Base-by-base conservation (phyloP, 2,888 invertebrate species). In the Masnerella sp. region DNA sequence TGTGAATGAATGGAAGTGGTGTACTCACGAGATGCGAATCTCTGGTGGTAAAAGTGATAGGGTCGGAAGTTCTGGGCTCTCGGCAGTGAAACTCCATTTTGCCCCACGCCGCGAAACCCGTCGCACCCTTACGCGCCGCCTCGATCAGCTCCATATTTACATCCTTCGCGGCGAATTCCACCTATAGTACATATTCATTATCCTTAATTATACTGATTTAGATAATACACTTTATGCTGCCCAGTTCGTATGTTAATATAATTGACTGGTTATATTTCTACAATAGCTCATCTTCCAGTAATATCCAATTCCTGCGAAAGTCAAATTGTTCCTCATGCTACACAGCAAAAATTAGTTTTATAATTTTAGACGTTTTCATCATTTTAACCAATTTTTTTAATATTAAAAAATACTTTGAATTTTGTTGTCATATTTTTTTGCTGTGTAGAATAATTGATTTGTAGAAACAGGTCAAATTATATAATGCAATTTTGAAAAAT, bases 111-210 rank as follows among this genome's bases (percentile, higher is more conserved):
- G 84, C 83, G 18, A 85, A 84, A 22, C 87, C 87, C 0, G 93
- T 92, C 28, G 95, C 93, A 22, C 95, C 95, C 36, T 93, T 93
- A 49, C 94, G 91, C 8, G 95, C 96, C 86, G 97, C 89, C 85
- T 97, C 96, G 77, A 97, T 93, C 52, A 98, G 90, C 88, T 97
- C 96, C 83, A 98, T 89, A 15, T 94, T 91, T 25, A 96, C 89
- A 5, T 95, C 95, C 87, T 97, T 97, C 0, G 97, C 96, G 51
- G 93, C 93, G 88, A 97, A 97, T 85, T 96, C 95, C 85, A 98
- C 96, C 97, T 97, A 38, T n/a, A 71, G 42, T 12, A 43, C 22
- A 61, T 59, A 45, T 52, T 18, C 28, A 40, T 45, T 40, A 14
- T n/a, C 18, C 5, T 49, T 68, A 59, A 67, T 58, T n/a, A n/a